A percentile compares a stretch with the other conserved stretches of the same genome.
Evolutionary conservation across 2,888 invertebrate species (phyloP).

Genomic region (Drosophila ezoana): DNA sequence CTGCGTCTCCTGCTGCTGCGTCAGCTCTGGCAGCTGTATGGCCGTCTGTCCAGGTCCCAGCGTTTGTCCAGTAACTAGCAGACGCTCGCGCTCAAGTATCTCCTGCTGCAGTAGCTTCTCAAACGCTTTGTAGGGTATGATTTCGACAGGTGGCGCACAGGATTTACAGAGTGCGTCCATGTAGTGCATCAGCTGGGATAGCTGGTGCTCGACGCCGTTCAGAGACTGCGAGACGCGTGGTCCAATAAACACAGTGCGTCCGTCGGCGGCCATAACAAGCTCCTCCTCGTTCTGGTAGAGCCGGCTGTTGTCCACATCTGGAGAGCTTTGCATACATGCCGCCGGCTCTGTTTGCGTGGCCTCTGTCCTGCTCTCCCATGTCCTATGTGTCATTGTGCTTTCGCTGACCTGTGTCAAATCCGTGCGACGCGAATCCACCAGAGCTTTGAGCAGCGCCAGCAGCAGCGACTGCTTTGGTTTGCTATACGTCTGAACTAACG

Average conservation of each 20-base stretch:
- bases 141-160: slow-evolving; percentile 61
- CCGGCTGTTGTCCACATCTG: slow-evolving; percentile 35
- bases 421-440: slow-evolving; percentile 21
- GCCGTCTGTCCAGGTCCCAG: slow-evolving; percentile 27
- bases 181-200: slow-evolving; percentile 34
- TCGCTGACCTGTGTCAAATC: not conserved
- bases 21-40: slow-evolving; percentile 22
- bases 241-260: slow-evolving; percentile 45
- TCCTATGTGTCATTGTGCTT: not conserved
- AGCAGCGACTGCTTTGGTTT: slow-evolving; percentile 40
- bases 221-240: slow-evolving; percentile 45
- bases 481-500: slow-evolving; percentile 34
- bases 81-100: slow-evolving; percentile 44
- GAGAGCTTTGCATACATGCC: slow-evolving; percentile 17
- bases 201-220: slow-evolving; percentile 37
- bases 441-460: slow-evolving; percentile 30
- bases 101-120: slow-evolving; percentile 42
- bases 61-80: slow-evolving; percentile 21
- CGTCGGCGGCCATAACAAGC: slow-evolving; percentile 36
- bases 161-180: slow-evolving; percentile 39
- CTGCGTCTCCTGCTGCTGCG: not conserved
- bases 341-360: slow-evolving; percentile 41
- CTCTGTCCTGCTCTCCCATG: not conserved
- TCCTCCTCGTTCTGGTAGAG: slow-evolving; percentile 44
- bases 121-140: slow-evolving; percentile 38